Evolutionary conservation across 2,797 vertebrate species (phyloP), one percentile per base, ranked within the genome.

Genomic region (Sebastes hubbsi): DNA sequence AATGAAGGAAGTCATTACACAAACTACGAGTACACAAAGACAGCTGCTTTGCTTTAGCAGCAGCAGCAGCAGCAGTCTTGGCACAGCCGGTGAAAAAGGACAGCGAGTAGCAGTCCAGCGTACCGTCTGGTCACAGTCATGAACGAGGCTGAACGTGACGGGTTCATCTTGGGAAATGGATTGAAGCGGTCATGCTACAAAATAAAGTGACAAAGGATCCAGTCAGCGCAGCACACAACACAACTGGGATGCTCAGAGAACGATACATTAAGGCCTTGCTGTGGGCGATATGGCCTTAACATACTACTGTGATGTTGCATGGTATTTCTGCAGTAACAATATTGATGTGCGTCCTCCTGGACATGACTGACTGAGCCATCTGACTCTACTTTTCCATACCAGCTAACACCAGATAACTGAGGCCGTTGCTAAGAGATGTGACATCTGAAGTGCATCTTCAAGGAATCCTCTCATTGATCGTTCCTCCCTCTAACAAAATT

Each of bases 381-480:
- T 62, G 25, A 62, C 13, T 62, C 14, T 13, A 6, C 32, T 64
- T 80, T 63, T 73, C 14, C n/a, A 30, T 22, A 25, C 22, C 24
- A 42, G 32, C 24, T 18, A 42, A 49, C 36, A 60, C n/a, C 32
- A 80, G 36, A 65, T 55, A 52, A 13, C 20, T 14, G 34, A 14
- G 34, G n/a, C 24, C 22, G 69, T 72, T 75, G 73, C 72, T 80
- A 77, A 73, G 70, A 63, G 34, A 84, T 75, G 27, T 49, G 76
- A 75, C 60, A 73, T 78, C 36, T 69, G 77, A 85, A 64, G 61
- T 62, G 30, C 49, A 77, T 52, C 60, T 75, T 75, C 42, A 46
- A 69, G 25, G 49, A 62, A 82, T 54, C 55, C 32, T 32, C 75
- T 56, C 20, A 75, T 46, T 18, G 74, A 78, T 29, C 14, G 16